phyloP scores from a whole-genome alignment of 2,113 vertebrate genomes.

The Gasterosteus nipponicus region DNA sequence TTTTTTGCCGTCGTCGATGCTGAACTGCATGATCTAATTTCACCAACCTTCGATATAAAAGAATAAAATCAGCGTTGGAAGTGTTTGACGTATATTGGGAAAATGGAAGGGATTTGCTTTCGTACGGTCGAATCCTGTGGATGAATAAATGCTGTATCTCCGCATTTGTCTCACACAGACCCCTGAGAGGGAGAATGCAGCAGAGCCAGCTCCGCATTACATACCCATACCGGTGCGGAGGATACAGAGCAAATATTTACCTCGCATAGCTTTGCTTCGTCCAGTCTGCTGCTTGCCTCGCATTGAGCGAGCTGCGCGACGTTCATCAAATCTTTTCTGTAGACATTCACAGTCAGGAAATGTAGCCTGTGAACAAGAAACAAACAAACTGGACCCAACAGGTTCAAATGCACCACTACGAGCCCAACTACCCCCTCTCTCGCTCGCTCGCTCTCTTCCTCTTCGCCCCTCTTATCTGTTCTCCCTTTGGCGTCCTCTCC shows the following conservation, averaged over 20 bases:
- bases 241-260: conserved; percentile 57
- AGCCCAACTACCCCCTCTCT: conserved; percentile 1
- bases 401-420: neutral
- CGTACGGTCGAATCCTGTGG: conserved; percentile 3
- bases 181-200: conserved; percentile 54
- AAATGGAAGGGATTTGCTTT: conserved; percentile 8
- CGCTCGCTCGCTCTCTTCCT: neutral
- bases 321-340: conserved; percentile 10
- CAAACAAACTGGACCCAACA: neutral
- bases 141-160: conserved; percentile 27
- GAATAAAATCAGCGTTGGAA: neutral
- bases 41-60: neutral
- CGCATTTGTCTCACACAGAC: conserved; percentile 31
- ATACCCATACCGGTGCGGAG: conserved; percentile 59
- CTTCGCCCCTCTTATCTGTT: neutral
- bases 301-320: neutral
- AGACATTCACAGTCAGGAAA: conserved; percentile 4
- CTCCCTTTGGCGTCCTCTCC: conserved; percentile 39
- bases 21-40: neutral
- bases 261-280: conserved; percentile 43
- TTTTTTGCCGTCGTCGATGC: neutral
- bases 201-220: conserved; percentile 59
- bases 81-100: neutral
- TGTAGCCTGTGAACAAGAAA: neutral
- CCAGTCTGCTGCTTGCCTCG: neutral